Conservation (phyloP, 1,140 invertebrate species). For the Cydia splendana region DNA sequence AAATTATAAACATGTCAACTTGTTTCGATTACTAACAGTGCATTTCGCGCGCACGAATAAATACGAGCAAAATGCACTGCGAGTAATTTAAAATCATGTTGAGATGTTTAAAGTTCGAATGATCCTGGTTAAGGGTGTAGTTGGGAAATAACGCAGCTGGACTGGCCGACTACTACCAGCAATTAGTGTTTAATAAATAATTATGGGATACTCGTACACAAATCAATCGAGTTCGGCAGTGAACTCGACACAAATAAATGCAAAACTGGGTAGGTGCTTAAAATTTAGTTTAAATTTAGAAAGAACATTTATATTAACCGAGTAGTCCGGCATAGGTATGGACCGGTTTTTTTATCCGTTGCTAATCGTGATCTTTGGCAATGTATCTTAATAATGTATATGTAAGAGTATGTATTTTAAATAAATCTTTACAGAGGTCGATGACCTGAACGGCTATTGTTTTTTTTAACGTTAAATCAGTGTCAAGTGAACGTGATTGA, state of each 20-base stretch:
- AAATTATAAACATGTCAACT: too few relatives aligned
- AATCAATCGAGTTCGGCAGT: too few relatives aligned
- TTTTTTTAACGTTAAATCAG: neutral
- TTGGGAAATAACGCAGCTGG: neutral
- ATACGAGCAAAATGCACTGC: too few relatives aligned
- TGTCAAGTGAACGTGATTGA: neutral
- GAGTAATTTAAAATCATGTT: too few relatives aligned
- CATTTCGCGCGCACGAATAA: too few relatives aligned
- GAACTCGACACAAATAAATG: too few relatives aligned
- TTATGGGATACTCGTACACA: too few relatives aligned
- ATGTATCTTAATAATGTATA: neutral
- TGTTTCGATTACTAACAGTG: too few relatives aligned
- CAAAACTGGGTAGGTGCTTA: too few relatives aligned
- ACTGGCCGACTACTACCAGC: neutral
- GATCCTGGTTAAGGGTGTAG: too few relatives aligned
- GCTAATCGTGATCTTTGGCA: neutral
- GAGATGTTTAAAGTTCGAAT: too few relatives aligned
- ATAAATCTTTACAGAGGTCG: neutral
- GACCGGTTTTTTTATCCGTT: neutral
- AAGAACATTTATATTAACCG: neutral
- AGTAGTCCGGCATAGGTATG: neutral
- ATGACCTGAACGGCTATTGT: neutral
- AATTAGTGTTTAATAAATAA: neutral
- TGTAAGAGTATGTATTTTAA: neutral
- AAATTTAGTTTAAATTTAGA: neutral